Evolutionary conservation across 1,140 invertebrate genomes (phyloP).

Genomic region (Nephila pilipes): DNA sequence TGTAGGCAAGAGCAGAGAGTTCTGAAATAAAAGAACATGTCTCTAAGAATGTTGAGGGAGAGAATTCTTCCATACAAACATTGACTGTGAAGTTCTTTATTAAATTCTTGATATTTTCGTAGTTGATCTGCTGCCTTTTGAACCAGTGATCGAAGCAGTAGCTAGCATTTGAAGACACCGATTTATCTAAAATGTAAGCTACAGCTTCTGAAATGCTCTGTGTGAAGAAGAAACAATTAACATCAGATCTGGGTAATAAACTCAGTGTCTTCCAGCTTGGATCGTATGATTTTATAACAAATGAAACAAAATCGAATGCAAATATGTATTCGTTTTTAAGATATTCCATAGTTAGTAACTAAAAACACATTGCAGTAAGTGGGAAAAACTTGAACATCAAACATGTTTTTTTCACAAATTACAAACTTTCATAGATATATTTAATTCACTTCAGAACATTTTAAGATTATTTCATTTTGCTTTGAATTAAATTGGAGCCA

Average conservation of each 20-base stretch:
- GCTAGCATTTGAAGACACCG: background rate
- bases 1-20: constrained; percentile 36
- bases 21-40: background rate
- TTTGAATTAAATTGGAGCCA: too few relatives aligned
- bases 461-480: too few relatives aligned
- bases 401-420: too few relatives aligned
- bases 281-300: constrained; percentile 7
- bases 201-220: background rate
- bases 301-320: constrained; percentile 24
- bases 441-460: too few relatives aligned
- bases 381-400: too few relatives aligned
- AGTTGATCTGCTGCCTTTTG: constrained; percentile 30
- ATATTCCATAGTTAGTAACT: background rate
- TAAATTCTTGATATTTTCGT: background rate
- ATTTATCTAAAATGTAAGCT: background rate
- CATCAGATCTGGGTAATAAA: background rate
- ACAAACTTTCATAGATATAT: too few relatives aligned
- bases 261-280: background rate
- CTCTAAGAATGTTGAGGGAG: background rate
- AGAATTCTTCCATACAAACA: constrained; percentile 7
- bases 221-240: background rate
- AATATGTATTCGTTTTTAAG: constrained; percentile 25
- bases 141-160: constrained; percentile 42
- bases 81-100: background rate
- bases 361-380: too few relatives aligned